Base-by-base conservation (phyloP, 2,797 vertebrate genomes). In the Sebastes trivittatus region DNA sequence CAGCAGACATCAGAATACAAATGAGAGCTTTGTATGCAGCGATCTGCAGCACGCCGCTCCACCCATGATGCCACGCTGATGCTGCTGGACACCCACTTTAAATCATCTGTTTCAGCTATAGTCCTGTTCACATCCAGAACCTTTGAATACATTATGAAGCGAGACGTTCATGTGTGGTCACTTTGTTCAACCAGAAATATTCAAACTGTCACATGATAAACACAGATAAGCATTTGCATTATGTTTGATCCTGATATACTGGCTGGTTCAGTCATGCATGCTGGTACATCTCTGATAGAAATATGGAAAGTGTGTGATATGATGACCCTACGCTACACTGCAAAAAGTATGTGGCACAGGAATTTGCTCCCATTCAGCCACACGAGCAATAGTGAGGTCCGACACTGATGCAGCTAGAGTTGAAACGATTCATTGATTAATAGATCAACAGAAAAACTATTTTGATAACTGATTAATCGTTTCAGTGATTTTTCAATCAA, bases 21-120 rank as follows among this genome's bases (percentile, higher is more conserved):
- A 87, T 74, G 81, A 83, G 74, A 56, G 71, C 86, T 89, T 89
- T 88, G 84, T 89, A 61, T 70, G 78, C 83, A 83, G 80, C 68
- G 55, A 77, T 76, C 64, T 79, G 85, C 86, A 70, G 67, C 83
- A 59, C 49, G 30, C 69, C 8, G 55, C 77, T 66, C 69, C 72
- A 75, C 80, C 58, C 80, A 62, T 58, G 72, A 81, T 69, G 72
- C 56, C 63, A 72, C 16, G 32, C 72, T 62, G 36, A 38, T 38
- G 49, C 68, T 22, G 18, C 42, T 29, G 18, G 10, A 14, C 46
- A 46, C 63, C 23, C 36, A 16, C 22, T 36, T 36, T 36, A 36
- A 22, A 46, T 22, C 30, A 61, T 32, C 30, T n/a, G 7, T 32
- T 11, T n/a, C 60, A 61, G 20, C 59, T n/a, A n/a, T n/a, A n/a